Percentiles rank a stretch among this genome's conserved stretches.
Evolutionary conservation across 2,113 vertebrate genomes (phyloP).

Genomic region (Pygathrix nemaeus): DNA sequence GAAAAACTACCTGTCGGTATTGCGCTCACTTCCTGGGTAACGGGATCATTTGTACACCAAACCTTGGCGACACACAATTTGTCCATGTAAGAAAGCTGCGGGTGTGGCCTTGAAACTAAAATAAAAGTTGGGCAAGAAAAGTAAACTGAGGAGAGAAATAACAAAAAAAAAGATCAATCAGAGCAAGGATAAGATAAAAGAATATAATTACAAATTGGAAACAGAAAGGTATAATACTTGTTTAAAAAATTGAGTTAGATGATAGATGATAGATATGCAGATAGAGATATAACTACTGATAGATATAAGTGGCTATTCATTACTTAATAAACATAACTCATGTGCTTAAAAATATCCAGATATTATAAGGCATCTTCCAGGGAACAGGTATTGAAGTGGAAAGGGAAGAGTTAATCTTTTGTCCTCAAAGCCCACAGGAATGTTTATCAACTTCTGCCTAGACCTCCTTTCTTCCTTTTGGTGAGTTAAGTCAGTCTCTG

Average conservation of each 20-base stretch:
- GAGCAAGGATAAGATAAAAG: neutral
- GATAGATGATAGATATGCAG: neutral
- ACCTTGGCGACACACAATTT: too few species aligned
- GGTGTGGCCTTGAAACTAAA: too few species aligned
- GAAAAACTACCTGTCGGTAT: too few species aligned
- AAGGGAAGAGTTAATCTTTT: conserved; percentile 82
- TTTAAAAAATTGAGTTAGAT: conserved; percentile 4
- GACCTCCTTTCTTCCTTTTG: conserved; percentile 85
- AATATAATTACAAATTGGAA: neutral
- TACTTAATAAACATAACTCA: neutral
- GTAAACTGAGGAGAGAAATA: neutral
- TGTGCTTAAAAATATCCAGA: neutral
- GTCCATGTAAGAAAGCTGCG: too few species aligned
- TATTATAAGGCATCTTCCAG: neutral
- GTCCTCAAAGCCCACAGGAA: conserved; percentile 82
- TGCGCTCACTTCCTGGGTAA: too few species aligned
- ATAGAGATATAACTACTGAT: neutral
- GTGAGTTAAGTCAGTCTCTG: conserved; percentile 89
- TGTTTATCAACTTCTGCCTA: conserved; percentile 86
- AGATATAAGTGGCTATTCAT: neutral
- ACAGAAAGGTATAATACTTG: neutral
- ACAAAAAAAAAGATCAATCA: neutral
- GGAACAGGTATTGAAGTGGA: conserved; percentile 30
- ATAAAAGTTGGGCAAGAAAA: neutral
- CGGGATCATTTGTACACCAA: too few species aligned